phyloP scores from a whole-genome alignment of 2,888 invertebrate genomes.

The Bembecia ichneumoniformis region DNA sequence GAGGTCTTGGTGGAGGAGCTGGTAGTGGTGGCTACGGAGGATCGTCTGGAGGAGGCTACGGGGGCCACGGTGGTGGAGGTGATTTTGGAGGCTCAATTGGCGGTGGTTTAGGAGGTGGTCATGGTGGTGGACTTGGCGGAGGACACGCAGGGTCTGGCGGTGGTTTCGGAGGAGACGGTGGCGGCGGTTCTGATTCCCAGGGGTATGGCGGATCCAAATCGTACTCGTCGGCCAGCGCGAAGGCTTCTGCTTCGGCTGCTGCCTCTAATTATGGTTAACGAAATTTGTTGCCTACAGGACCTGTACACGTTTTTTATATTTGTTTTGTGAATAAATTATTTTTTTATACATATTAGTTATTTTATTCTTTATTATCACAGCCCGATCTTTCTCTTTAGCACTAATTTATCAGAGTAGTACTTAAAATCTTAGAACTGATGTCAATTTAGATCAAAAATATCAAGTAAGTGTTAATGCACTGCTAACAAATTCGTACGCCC shows the following conservation, averaged over 20 bases:
- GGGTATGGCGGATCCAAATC: conserved; percentile 26
- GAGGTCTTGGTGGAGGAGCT: conserved; percentile 20
- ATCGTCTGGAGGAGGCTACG: conserved; percentile 27
- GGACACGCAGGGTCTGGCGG: conserved; percentile 16
- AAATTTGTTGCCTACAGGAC: background rate
- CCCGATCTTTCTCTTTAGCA: no score
- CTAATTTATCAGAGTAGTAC: no score
- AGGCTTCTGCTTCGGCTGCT: conserved; percentile 37
- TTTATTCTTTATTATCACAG: no score
- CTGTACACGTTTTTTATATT: no score
- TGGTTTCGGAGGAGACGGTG: conserved; percentile 14
- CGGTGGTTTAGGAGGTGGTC: conserved; percentile 12
- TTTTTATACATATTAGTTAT: background rate
- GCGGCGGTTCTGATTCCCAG: conserved; percentile 20
- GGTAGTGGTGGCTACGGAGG: conserved; percentile 15
- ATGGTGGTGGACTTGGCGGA: conserved; percentile 17
- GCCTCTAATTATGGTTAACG: conserved; percentile 39
- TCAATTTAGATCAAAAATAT: no score
- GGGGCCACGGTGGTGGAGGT: conserved; percentile 12
- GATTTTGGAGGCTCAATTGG: conserved; percentile 15
- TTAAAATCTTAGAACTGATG: no score
- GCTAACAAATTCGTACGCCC: no score
- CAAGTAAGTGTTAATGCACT: no score
- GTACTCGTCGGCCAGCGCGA: conserved; percentile 38
- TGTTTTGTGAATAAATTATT: background rate